Evolutionary conservation across 30 jellyfish, hydroid and myxozoan species (phyloP).

Genomic region (Aurelia aurita complex sp. Pacific): DNA sequence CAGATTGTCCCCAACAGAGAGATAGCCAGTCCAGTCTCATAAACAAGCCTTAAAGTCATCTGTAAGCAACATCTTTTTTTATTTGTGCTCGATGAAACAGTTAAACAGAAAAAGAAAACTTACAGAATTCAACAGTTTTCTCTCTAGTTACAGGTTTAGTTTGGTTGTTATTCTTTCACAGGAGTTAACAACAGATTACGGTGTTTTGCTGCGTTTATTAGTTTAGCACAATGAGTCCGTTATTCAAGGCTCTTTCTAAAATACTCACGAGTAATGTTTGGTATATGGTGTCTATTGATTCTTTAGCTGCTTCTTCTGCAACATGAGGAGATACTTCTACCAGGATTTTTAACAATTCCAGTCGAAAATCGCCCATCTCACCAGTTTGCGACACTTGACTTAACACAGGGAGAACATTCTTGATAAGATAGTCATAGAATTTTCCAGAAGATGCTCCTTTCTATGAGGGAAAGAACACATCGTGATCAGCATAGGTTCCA

Average conservation of each 20-base stretch:
- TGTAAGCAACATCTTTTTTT: too few species aligned
- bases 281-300: conserved; percentile 68
- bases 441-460: conserved; percentile 98
- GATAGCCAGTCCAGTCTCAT: too few species aligned
- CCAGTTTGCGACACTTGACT: conserved; percentile 66
- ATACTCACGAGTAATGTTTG: conserved; percentile 64
- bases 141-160: too few species aligned
- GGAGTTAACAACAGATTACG: too few species aligned
- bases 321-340: conserved; percentile 84
- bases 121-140: too few species aligned
- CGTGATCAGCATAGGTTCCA: background rate
- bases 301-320: conserved; percentile 84
- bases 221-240: background rate
- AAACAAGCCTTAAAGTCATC: too few species aligned
- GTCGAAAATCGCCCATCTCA: conserved; percentile 89
- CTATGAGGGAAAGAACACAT: conserved; percentile 1
- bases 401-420: conserved; percentile 86
- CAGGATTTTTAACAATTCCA: conserved; percentile 83
- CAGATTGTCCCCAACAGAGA: too few species aligned
- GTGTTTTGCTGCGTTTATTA: too few species aligned
- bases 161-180: too few species aligned
- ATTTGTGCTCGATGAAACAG: too few species aligned
- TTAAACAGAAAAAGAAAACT: too few species aligned
- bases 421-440: conserved; percentile 71
- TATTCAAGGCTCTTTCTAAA: too few species aligned